Percentiles rank a stretch among this genome's conserved stretches.
These are phyloP conservation scores for Dolichomitus sp. DNA, from an alignment of 2,888 invertebrate species.

Conservation along the genomic window DNA sequence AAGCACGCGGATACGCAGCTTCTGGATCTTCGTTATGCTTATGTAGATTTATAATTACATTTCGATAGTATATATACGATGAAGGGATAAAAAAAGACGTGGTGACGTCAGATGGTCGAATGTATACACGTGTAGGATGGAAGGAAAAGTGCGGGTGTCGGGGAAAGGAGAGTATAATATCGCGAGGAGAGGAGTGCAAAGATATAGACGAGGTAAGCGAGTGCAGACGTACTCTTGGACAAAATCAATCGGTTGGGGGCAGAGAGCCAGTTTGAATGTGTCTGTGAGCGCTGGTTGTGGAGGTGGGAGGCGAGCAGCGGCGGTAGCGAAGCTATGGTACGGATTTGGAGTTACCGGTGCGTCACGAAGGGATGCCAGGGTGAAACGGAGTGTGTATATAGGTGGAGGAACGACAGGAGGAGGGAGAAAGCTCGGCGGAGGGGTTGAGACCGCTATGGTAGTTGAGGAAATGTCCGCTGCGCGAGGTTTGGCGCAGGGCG, in stretches of 20 bases:
- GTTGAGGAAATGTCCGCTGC: slow-evolving; percentile 80
- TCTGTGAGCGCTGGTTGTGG: slow-evolving; percentile 1
- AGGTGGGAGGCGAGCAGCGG: slow-evolving; percentile 46
- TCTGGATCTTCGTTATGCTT: background rate
- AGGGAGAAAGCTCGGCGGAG: slow-evolving; percentile 35
- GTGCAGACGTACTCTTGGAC: slow-evolving; percentile 56
- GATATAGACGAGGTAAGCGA: slow-evolving; percentile 44
- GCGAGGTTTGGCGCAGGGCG: slow-evolving; percentile 83
- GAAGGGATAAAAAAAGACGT: slow-evolving; percentile 8
- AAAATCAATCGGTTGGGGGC: slow-evolving; percentile 65
- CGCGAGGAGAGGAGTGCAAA: slow-evolving; percentile 24
- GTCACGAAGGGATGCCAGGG: slow-evolving; percentile 69
- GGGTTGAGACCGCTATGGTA: slow-evolving; percentile 64
- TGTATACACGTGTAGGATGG: slow-evolving; percentile 6
- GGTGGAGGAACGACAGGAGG: slow-evolving; percentile 63
- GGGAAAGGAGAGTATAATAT: slow-evolving; percentile 25
- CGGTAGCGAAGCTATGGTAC: slow-evolving; percentile 44
- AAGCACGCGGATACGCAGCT: background rate
- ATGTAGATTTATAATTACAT: background rate
- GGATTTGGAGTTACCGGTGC: slow-evolving; percentile 74
- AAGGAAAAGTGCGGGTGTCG: slow-evolving; percentile 12
- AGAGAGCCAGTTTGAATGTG: slow-evolving; percentile 34
- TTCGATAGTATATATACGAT: background rate
- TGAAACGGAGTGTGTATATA: slow-evolving; percentile 68
- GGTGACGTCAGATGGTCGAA: slow-evolving; percentile 41